phyloP scores from a whole-genome alignment of 1,140 invertebrate genomes.

The Camponotus floridanus region DNA sequence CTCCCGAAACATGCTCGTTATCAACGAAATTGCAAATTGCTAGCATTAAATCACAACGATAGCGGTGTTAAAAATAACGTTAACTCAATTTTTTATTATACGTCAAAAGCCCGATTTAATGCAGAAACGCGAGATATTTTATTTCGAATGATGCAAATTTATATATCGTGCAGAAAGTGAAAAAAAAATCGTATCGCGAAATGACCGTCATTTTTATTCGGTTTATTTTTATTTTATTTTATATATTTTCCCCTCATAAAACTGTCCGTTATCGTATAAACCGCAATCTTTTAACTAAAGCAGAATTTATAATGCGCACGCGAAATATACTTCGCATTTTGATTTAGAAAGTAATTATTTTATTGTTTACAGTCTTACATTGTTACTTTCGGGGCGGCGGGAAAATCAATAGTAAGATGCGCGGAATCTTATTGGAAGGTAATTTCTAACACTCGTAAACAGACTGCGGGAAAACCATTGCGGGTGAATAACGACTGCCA shows the following conservation, averaged over 20 bases:
- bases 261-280: not conserved
- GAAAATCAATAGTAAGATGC: constrained; percentile 18
- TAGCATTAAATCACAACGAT: not conserved
- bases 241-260: not conserved
- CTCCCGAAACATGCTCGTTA: constrained; percentile 1
- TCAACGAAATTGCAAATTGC: not conserved
- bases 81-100: constrained; percentile 11
- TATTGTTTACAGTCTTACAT: not conserved
- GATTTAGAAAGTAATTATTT: not conserved
- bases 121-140: not conserved
- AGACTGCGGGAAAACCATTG: not conserved
- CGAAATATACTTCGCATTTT: not conserved
- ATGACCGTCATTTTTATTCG: not conserved
- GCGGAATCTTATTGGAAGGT: not conserved
- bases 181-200: not conserved
- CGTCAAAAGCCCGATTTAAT: not conserved
- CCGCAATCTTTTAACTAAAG: not conserved
- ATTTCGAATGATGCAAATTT: not conserved
- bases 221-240: not conserved
- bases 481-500: constrained; percentile 6
- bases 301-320: not conserved
- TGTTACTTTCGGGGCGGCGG: not conserved
- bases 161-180: not conserved
- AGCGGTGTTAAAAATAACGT: not conserved
- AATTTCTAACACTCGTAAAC: constrained; percentile 23